Percentiles rank a stretch among this genome's conserved stretches.
Evolutionary conservation across 2,888 invertebrate genomes (phyloP).

Genomic region (Rotaria macrura): DNA sequence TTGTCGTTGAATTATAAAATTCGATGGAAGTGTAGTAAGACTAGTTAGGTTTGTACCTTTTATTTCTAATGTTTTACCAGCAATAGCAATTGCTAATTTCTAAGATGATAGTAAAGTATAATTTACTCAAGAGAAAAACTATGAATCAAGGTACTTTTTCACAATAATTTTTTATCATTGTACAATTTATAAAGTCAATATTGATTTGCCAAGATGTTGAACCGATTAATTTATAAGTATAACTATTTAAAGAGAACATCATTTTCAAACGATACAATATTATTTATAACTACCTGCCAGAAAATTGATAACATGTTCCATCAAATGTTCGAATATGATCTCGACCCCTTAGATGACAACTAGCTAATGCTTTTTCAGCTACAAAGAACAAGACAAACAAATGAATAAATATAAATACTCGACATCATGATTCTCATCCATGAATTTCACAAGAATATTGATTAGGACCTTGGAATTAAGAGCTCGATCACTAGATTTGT

Average conservation of each 20-base stretch:
- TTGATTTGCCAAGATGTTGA: constrained; percentile 30
- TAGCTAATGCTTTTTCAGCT: constrained; percentile 20
- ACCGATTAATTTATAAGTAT: constrained; percentile 25
- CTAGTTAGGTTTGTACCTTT: background rate
- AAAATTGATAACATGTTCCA: constrained; percentile 24
- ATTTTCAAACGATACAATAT: no score
- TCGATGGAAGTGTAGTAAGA: background rate
- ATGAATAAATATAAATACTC: background rate
- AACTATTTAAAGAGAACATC: background rate
- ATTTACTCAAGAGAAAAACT: background rate
- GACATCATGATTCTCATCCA: no score
- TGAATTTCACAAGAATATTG: no score
- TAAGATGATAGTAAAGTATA: background rate
- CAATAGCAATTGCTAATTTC: background rate
- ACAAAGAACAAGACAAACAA: background rate
- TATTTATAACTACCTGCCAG: background rate
- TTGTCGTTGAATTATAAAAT: constrained; percentile 19
- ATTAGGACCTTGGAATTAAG: no score
- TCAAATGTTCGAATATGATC: constrained; percentile 31
- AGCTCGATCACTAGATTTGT: no score
- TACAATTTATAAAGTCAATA: constrained; percentile 14
- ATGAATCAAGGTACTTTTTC: background rate
- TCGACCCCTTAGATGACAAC: constrained; percentile 25
- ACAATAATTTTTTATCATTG: background rate
- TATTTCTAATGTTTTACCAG: background rate